A percentile compares a stretch with the other conserved stretches of the same genome.
phyloP scores from a whole-genome alignment of 2,888 invertebrate genomes.

The Heliconius hortense region DNA sequence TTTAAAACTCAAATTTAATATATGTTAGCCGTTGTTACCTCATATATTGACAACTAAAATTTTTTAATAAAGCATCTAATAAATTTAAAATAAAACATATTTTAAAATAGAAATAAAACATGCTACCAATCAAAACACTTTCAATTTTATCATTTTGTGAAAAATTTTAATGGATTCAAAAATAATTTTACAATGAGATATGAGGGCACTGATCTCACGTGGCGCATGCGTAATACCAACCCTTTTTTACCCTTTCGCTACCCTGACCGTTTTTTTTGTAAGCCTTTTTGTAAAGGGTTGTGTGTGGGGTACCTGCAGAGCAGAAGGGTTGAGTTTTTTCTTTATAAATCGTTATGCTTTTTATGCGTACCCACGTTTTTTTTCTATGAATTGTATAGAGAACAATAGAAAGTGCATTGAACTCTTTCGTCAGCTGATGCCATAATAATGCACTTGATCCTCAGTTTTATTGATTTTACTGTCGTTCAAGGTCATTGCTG shows the following conservation, averaged over 20 bases:
- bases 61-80: neutral
- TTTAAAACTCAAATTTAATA: neutral
- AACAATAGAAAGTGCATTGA: slow-evolving; percentile 77
- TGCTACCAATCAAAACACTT: neutral
- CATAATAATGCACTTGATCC: slow-evolving; percentile 75
- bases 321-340: slow-evolving; percentile 78
- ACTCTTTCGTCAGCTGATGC: slow-evolving; percentile 78
- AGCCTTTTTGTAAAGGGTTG: slow-evolving; percentile 80
- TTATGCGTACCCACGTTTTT: slow-evolving; percentile 64
- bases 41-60: neutral
- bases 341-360: slow-evolving; percentile 64
- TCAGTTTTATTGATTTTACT: slow-evolving; percentile 69
- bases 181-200: slow-evolving; percentile 67
- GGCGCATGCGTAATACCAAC: slow-evolving; percentile 80
- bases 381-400: slow-evolving; percentile 57
- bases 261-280: slow-evolving; percentile 75
- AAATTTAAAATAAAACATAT: neutral
- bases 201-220: slow-evolving; percentile 74
- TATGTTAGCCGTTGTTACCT: neutral
- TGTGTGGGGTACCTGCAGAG: slow-evolving; percentile 77
- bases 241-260: slow-evolving; percentile 80
- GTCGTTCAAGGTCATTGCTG: slow-evolving; percentile 66
- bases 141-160: slow-evolving; percentile 7
- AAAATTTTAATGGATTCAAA: slow-evolving; percentile 30
- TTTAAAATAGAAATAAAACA: neutral